These are phyloP conservation scores for Lagorchestes hirsutus DNA, from an alignment of 2,797 vertebrate genomes.

Conservation along the genomic window DNA sequence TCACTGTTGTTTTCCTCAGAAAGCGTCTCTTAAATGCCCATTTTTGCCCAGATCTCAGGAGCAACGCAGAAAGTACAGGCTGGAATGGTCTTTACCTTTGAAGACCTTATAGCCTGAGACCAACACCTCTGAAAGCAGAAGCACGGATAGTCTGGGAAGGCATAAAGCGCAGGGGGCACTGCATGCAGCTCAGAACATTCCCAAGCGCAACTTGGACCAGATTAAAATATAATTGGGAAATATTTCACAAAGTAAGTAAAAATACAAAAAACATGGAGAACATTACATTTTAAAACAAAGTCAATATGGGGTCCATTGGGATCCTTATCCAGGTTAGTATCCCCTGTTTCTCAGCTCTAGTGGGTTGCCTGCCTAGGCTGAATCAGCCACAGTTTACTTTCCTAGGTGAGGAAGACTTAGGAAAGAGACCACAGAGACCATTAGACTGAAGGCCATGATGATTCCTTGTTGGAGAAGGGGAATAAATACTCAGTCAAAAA, in stretches of 20 bases:
- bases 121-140: background rate
- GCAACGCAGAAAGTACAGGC: background rate
- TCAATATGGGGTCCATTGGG: too few relatives aligned
- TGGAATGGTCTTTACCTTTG: background rate
- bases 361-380: background rate
- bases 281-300: background rate
- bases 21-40: background rate
- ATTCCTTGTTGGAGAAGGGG: background rate
- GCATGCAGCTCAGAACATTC: background rate
- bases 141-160: background rate
- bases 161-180: background rate
- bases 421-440: background rate
- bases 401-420: background rate
- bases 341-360: background rate
- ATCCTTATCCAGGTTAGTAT: background rate
- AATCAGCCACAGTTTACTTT: background rate
- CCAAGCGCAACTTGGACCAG: background rate
- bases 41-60: background rate
- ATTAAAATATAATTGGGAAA: background rate
- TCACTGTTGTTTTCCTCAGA: background rate
- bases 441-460: too few relatives aligned
- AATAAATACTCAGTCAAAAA: background rate
- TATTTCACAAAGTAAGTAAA: background rate
- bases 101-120: background rate
- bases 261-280: background rate